Evolutionary conservation across 2,113 vertebrate genomes (phyloP), one percentile per base, ranked within the genome.

Genomic region (Taurulus bubalis): DNA sequence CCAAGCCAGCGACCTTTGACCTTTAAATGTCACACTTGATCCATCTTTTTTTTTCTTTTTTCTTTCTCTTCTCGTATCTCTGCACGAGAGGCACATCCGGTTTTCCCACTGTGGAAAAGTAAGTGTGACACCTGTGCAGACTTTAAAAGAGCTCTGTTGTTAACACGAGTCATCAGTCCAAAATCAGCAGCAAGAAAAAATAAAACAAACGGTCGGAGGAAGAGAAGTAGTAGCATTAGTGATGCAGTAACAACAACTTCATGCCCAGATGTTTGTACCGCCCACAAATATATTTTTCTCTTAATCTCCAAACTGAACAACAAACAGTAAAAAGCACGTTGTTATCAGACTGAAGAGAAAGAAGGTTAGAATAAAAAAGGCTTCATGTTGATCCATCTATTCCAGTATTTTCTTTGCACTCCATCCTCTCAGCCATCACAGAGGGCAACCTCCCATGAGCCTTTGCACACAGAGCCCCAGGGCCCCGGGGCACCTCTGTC

Each of bases 401-500:
- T 88, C 85, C 38, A 68, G 71, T 56, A 74, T 55, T 68, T 78
- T 87, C 86, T 76, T 63, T 87, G 77, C 89, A 75, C 85, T 87
- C 77, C 84, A 78, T 89, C 77, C 79, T 82, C 72, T 79, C 78
- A 68, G 75, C 72, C 80, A 56, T 82, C 88, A 83, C 77, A 86
- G 71, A 88, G 90, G 87, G 76, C 67, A 64, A 90, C 85, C 92
- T 93, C 91, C 93, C 91, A 92, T 94, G 91, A 93, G 93, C 88
- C 93, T 90, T 91, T 91, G 93, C 93, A 94, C 88, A 85, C 83
- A 87, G 88, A 88, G 79, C 89, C 89, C 85, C 58, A 71, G 85
- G 89, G 62, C 91, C 88, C 75, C 24, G 12, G 87, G 91, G 88
- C 90, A 84, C 85, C 87, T 85, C 85, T 87, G 75, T 80, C 79